Evolutionary conservation across 2,888 invertebrate genomes (phyloP), one percentile per base, ranked within the genome.

Genomic region (Nymphalis urticae): DNA sequence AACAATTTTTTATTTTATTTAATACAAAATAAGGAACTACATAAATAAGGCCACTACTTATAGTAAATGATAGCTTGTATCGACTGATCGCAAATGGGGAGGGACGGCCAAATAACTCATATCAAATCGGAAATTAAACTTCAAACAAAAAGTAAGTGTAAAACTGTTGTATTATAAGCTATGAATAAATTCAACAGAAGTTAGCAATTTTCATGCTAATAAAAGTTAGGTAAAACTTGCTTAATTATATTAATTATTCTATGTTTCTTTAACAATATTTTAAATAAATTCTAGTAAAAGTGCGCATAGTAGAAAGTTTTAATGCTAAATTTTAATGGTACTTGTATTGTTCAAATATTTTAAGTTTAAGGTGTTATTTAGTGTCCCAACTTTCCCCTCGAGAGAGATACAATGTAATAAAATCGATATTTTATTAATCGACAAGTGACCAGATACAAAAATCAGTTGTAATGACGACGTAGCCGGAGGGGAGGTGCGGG

Each of bases 401-500:
- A 69, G 59, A 68, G 42, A 68, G 66, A 73, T 75, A 76, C 79
- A 68, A 71, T 67, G 76, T 72, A 74, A 85, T 88, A 87, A 88
- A 86, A 76, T 77, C 73, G 74, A 78, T 70, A 74, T 72, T 85
- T 84, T 84, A 86, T 84, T 77, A 77, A 80, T 77, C 81, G 77
- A 77, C 82, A 77, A 76, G 78, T 80, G 75, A 82, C 80, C 76
- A 78, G 76, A 82, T 78, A 85, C 85, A 85, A 87, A 87, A 88
- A 85, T 85, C 80, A 81, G 78, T 82, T 85, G 77, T 85, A 85
- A 83, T 79, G 81, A 81, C 80, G 78, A 82, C 81, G 80, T 74
- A 73, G 77, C 69, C 76, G 71, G 77, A 77, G 77, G 78, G 79
- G 76, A 75, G 76, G 75, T 62, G 72, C 74, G 74, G 72, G 72